phyloP scores from a whole-genome alignment of 2,113 vertebrate species.

The Hypanus sabinus region DNA sequence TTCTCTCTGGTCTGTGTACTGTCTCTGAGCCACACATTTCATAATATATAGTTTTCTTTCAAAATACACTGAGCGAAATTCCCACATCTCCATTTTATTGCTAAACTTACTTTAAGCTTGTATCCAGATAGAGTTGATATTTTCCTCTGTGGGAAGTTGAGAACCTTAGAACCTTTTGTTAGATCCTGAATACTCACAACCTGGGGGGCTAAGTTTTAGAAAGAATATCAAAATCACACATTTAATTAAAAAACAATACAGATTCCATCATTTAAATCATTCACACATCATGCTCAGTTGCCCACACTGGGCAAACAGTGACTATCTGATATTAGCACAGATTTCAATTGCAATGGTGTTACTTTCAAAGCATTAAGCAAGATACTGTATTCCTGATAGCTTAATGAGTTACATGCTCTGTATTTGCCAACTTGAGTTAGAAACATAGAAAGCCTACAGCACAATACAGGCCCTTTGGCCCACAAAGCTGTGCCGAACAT shows the following conservation, averaged over 20 bases:
- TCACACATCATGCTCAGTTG: not conserved
- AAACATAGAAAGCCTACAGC: too few species aligned
- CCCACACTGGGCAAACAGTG: not conserved
- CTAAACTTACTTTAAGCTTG: constrained; percentile 71
- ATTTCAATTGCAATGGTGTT: not conserved
- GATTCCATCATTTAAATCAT: not conserved
- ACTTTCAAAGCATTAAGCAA: not conserved
- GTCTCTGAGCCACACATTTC: too few species aligned
- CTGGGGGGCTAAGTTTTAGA: constrained; percentile 61
- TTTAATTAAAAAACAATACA: not conserved
- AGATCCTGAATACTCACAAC: constrained; percentile 71
- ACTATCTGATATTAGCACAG: not conserved
- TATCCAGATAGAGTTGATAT: constrained; percentile 56
- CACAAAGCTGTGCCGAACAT: too few species aligned
- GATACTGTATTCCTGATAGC: not conserved
- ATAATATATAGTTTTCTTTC: not conserved
- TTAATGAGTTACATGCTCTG: not conserved
- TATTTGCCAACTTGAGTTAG: not conserved
- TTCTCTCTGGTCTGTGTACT: not conserved
- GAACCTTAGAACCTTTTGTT: constrained; percentile 59
- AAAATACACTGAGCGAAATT: not conserved
- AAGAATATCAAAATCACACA: not conserved
- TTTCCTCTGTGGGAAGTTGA: constrained; percentile 44
- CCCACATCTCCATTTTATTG: not conserved
- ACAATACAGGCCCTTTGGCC: too few species aligned